Conservation (phyloP, 2,797 vertebrate species). For the Enteromius trimaculatus region DNA sequence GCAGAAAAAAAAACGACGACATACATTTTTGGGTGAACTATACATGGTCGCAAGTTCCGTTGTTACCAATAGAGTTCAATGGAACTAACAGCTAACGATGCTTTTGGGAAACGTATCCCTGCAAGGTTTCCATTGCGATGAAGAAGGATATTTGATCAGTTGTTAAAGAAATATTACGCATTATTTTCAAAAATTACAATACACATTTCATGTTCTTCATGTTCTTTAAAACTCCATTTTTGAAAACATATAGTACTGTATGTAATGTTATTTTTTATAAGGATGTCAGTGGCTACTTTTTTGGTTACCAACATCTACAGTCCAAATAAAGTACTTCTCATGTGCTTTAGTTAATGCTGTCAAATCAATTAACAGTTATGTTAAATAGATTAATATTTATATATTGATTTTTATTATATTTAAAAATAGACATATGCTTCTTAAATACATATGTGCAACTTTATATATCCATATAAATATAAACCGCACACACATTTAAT, state of each 20-base stretch:
- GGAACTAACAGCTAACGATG: too few species aligned
- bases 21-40: neutral
- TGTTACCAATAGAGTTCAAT: too few species aligned
- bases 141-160: neutral
- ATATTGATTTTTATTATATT: too few species aligned
- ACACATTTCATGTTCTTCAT: neutral
- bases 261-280: neutral
- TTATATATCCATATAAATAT: too few species aligned
- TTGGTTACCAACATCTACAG: neutral
- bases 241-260: too few species aligned
- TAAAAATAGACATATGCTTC: too few species aligned
- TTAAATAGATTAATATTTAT: too few species aligned
- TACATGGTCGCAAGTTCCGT: neutral
- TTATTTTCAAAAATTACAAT: neutral
- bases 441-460: too few species aligned
- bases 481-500: too few species aligned
- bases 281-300: neutral
- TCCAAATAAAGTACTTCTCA: neutral
- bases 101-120: too few species aligned
- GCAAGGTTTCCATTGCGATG: slow-evolving; percentile 53
- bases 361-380: too few species aligned
- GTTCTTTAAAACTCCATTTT: neutral
- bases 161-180: neutral
- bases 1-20: neutral
- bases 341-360: neutral